phyloP scores from a whole-genome alignment of 2,113 vertebrate species.

The Elephas maximus region DNA sequence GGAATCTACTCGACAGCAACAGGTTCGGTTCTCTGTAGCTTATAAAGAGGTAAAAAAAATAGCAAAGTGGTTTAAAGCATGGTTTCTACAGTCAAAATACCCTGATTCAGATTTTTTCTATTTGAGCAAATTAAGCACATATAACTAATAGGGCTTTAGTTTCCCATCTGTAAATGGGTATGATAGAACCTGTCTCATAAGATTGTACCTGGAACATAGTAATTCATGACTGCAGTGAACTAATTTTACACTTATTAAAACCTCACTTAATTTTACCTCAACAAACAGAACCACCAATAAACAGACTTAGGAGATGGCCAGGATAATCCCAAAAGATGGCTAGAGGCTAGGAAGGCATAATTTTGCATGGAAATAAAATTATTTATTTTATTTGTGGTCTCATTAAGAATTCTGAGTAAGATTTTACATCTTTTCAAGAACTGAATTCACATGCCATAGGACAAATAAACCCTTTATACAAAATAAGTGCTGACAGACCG shows the following conservation, averaged over 20 bases:
- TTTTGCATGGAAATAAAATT: constrained; percentile 5
- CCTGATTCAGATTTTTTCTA: not conserved
- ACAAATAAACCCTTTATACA: not conserved
- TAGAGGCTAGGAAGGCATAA: not conserved
- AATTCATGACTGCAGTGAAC: not conserved
- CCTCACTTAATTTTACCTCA: constrained; percentile 7
- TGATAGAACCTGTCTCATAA: not conserved
- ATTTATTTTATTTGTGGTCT: not conserved
- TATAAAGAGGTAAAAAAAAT: not conserved
- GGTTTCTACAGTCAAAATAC: not conserved
- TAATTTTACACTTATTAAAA: not conserved
- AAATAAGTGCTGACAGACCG: not conserved
- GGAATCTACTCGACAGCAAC: too few relatives aligned
- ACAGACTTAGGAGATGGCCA: not conserved
- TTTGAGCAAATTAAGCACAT: not conserved
- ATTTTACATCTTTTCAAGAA: not conserved
- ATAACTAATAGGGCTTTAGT: not conserved
- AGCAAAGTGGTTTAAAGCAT: not conserved
- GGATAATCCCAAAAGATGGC: not conserved
- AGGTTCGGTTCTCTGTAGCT: not conserved
- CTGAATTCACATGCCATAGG: not conserved
- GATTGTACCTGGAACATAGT: not conserved
- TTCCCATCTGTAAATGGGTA: not conserved
- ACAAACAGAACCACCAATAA: not conserved
- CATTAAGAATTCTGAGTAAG: not conserved